These are phyloP conservation scores for Porites lobata DNA, from an alignment of 92 coral and sea anemone species.

Conservation along the genomic window DNA sequence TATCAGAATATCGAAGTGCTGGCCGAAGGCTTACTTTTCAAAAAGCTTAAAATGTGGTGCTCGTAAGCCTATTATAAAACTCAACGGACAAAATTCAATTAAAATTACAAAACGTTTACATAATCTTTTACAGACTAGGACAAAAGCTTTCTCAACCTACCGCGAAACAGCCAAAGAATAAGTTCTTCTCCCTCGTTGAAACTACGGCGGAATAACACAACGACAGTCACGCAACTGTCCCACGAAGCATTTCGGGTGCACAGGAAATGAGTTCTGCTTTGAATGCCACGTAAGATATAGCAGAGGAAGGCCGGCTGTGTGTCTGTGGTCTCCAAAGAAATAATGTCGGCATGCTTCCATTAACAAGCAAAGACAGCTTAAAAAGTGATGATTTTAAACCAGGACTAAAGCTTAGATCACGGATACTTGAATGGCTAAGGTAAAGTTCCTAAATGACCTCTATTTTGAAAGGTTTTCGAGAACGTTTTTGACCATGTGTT, in stretches of 20 bases:
- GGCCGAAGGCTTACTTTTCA: too few species aligned
- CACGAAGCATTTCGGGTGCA: conserved; percentile 6
- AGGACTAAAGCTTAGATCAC: conserved; percentile 79
- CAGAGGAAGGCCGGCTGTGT: conserved; percentile 12
- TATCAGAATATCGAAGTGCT: too few species aligned
- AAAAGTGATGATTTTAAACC: conserved; percentile 96
- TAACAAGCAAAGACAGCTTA: conserved; percentile 93
- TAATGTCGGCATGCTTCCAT: conserved; percentile 88
- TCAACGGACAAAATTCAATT: neutral
- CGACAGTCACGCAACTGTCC: conserved; percentile 15
- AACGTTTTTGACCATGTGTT: neutral
- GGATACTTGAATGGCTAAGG: conserved; percentile 90
- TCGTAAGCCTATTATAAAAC: too few species aligned
- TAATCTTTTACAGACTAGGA: neutral
- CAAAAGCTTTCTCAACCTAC: neutral
- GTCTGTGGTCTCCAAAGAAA: neutral
- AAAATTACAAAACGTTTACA: neutral
- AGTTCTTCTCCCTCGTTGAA: neutral
- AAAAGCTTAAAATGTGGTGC: too few species aligned
- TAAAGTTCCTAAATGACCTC: neutral
- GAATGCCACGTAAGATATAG: conserved; percentile 56
- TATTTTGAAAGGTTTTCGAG: neutral
- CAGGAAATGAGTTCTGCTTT: conserved; percentile 25
- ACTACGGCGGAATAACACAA: conserved; percentile 15
- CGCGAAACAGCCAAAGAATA: neutral